Base-by-base conservation (phyloP, 2,888 invertebrate genomes). In the Phengaris alcon region DNA sequence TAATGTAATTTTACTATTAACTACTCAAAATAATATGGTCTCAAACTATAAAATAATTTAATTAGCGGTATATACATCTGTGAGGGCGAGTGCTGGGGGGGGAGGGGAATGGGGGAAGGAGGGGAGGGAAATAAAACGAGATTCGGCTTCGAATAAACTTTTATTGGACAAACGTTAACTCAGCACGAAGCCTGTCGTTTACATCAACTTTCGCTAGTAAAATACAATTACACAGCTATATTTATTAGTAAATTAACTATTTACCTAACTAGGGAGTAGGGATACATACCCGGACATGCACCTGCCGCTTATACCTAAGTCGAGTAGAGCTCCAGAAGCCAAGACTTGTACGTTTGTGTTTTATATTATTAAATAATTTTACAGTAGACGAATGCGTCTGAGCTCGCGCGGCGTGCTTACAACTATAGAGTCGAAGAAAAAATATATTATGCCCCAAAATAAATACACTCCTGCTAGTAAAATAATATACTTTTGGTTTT, bases 151-250 rank as follows among this genome's bases (percentile, higher is more conserved):
- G 90, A 89, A 90, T 90, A 90, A 90, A 88, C 85, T 87, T 91
- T 91, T 92, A 92, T 90, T 93, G 90, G 92, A 90, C 90, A 90
- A 90, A 89, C 86, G 84, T 85, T 84, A 85, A 85, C 85, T 84
- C 84, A 85, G 82, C 81, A 80, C 82, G 87, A 87, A 88, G 88
- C 87, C 85, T 82, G 86, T 87, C 84, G 87, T 87, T 85, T 90
- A 92, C 90, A 90, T 87, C 87, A 88, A 91, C 87, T 75, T 85
- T 85, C 82, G 87, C 90, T 90, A 90, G 79, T 87, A 86, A 89
- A 86, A 86, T 86, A 86, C 84, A 86, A 82, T 85, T 83, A 79
- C 80, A 82, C 83, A 79, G 78, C 76, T 75, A 76, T 72, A 82
- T 84, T 85, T 82, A 84, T 87, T 86, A 83, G 51, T 72, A 15